phyloP scores from a whole-genome alignment of 2,888 invertebrate genomes.

The Sphecodes monilicornis region DNA sequence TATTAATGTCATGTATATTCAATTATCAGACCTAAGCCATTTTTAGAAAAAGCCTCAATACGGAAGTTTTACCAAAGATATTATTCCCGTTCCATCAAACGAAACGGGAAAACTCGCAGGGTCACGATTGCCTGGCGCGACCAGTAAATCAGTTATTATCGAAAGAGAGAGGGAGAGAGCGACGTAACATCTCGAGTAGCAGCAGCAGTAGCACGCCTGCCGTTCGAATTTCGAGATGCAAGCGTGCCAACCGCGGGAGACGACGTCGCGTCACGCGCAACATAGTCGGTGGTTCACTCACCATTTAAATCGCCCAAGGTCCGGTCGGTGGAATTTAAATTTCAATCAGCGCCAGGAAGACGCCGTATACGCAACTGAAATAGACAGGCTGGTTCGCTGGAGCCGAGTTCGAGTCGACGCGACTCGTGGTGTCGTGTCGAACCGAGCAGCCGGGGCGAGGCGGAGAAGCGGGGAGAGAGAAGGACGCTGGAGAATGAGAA shows the following conservation, averaged over 20 bases:
- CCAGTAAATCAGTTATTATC: background rate
- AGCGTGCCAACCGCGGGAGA: conserved; percentile 48
- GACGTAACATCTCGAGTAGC: background rate
- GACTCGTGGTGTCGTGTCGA: background rate
- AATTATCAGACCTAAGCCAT: too few species aligned
- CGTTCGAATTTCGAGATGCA: conserved; percentile 35
- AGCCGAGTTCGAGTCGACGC: background rate
- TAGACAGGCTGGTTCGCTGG: conserved; percentile 27
- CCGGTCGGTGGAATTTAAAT: conserved; percentile 77
- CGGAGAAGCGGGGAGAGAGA: background rate
- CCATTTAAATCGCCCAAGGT: conserved; percentile 80
- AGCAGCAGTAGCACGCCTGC: conserved; percentile 24
- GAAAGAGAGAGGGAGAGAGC: background rate
- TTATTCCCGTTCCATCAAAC: too few species aligned
- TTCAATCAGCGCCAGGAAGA: conserved; percentile 71
- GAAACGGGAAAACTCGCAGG: too few species aligned
- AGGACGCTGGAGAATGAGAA: conserved; percentile 17
- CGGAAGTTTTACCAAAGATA: too few species aligned
- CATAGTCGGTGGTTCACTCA: conserved; percentile 69
- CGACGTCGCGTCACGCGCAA: conserved; percentile 24
- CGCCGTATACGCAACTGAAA: conserved; percentile 38
- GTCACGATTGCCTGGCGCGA: background rate
- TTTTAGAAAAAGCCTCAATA: too few species aligned
- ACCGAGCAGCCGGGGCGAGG: background rate
- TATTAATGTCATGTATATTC: too few species aligned